phyloP scores from a whole-genome alignment of 2,797 vertebrate species.

The Pagetopsis macropterus region DNA sequence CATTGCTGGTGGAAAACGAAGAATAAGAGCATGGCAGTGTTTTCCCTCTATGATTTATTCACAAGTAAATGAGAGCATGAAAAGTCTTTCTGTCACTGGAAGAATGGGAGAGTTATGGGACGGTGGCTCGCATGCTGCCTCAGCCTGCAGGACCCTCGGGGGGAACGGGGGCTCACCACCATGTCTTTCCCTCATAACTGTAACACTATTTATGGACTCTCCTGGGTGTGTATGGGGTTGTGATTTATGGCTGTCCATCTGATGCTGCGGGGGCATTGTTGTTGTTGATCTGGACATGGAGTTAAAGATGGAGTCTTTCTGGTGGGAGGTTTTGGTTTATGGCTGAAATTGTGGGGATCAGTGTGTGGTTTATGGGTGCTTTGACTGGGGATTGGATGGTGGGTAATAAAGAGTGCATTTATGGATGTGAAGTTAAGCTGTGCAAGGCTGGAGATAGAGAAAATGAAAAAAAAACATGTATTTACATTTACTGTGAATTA shows the following conservation, averaged over 20 bases:
- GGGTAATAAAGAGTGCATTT: not conserved
- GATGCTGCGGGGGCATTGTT: constrained; percentile 44
- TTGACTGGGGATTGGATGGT: not conserved
- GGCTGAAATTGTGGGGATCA: constrained; percentile 10
- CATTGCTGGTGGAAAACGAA: constrained; percentile 13
- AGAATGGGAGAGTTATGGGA: constrained; percentile 54
- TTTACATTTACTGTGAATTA: too few relatives aligned
- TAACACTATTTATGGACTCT: constrained; percentile 64
- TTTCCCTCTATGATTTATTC: constrained; percentile 67
- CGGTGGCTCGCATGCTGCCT: constrained; percentile 27
- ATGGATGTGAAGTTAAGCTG: constrained; percentile 3
- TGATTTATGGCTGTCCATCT: constrained; percentile 75
- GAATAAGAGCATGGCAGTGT: constrained; percentile 22
- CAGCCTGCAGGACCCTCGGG: constrained; percentile 35
- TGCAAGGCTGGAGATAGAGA: not conserved
- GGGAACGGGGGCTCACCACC: constrained; percentile 33
- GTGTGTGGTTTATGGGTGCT: not conserved
- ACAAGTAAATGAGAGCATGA: constrained; percentile 47
- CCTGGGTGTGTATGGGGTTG: constrained; percentile 39
- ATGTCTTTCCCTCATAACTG: constrained; percentile 46
- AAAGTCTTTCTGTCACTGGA: constrained; percentile 40
- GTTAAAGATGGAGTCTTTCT: constrained; percentile 35
- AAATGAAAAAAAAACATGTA: not conserved
- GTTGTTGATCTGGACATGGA: constrained; percentile 39
- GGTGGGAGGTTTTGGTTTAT: not conserved